Percentiles rank a stretch among this genome's conserved stretches.
Conservation (phyloP, 2,888 invertebrate genomes). For the Liopterus haemorrhoidalis region DNA sequence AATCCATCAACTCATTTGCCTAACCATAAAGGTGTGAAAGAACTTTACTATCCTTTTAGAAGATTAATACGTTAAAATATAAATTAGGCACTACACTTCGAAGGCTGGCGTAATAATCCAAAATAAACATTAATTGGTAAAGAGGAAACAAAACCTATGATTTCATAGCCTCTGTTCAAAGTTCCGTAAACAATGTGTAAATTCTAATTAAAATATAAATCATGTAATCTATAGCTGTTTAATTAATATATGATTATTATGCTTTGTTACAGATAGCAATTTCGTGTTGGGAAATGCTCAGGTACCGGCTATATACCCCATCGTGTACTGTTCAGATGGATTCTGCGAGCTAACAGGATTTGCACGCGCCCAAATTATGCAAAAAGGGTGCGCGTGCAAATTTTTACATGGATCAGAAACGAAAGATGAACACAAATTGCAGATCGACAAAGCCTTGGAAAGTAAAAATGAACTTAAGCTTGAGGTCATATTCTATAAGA, state of each 20-base stretch:
- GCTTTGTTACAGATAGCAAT: conserved; percentile 75
- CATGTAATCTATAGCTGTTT: not conserved
- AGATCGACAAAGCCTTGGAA: conserved; percentile 85
- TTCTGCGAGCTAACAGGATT: conserved; percentile 94
- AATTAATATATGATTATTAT: conserved; percentile 8
- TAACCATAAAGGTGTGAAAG: no score
- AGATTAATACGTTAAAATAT: no score
- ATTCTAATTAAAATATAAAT: no score
- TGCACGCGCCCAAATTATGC: conserved; percentile 92
- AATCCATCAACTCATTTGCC: no score
- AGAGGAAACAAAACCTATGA: no score
- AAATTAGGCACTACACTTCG: no score
- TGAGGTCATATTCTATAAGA: conserved; percentile 92
- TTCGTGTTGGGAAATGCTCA: conserved; percentile 94
- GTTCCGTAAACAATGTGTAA: no score
- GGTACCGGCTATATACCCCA: conserved; percentile 79
- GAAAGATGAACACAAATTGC: conserved; percentile 76
- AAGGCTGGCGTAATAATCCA: no score
- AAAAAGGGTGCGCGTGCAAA: conserved; percentile 92
- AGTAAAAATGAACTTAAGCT: conserved; percentile 87
- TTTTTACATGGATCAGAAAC: conserved; percentile 91
- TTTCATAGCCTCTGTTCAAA: no score
- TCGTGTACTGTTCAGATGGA: conserved; percentile 94
- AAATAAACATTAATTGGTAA: no score
- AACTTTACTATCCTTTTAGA: no score